These are phyloP conservation scores for Crocuta crocuta DNA, from an alignment of 2,113 vertebrate species.

Conservation along the genomic window DNA sequence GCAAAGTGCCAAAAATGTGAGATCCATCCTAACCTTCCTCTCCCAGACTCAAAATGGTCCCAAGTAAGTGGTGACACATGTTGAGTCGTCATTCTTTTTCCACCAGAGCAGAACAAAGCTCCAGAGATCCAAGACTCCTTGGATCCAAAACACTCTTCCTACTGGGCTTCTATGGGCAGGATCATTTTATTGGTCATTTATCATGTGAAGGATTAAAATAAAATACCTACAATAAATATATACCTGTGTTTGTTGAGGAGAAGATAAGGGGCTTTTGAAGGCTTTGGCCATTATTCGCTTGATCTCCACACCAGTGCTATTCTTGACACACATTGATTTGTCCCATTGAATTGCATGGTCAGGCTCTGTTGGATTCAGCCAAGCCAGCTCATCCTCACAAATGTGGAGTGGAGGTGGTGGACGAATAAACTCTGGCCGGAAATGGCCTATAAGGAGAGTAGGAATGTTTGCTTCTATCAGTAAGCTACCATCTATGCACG, in stretches of 20 bases:
- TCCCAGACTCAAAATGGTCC: not conserved
- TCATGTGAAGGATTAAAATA: not conserved
- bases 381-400: conserved; percentile 97
- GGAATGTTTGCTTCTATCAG: not conserved
- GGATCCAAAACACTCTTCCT: not conserved
- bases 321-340: conserved; percentile 98
- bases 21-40: not conserved
- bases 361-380: conserved; percentile 97
- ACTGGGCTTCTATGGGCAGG: not conserved
- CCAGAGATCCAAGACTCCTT: not conserved
- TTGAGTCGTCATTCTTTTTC: not conserved
- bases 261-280: conserved; percentile 98
- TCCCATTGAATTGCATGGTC: conserved; percentile 97
- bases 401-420: conserved; percentile 96
- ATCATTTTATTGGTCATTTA: not conserved
- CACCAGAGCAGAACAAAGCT: not conserved
- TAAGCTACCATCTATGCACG: not conserved
- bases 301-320: conserved; percentile 97
- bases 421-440: conserved; percentile 97
- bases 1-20: not conserved
- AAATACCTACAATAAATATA: not conserved
- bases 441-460: conserved; percentile 91
- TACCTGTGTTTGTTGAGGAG: conserved; percentile 97
- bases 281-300: conserved; percentile 99
- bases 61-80: too few relatives aligned